Conservation (phyloP, 2,113 vertebrate species). For the Grammomys surdaster region DNA sequence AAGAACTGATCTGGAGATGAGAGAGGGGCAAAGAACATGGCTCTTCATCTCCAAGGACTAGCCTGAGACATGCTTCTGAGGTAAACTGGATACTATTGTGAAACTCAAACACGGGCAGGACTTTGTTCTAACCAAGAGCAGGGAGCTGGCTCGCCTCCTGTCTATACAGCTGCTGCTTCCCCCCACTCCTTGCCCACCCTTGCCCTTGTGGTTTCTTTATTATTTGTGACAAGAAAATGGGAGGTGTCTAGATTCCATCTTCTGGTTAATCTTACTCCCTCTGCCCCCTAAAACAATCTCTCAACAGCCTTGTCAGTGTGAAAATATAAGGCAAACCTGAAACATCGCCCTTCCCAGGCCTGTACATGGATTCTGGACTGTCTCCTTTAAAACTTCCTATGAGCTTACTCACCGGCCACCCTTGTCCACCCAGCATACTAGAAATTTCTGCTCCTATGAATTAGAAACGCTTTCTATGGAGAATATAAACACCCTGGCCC, state of each 20-base stretch:
- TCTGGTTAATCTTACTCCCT: conserved; percentile 30
- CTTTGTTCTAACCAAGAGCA: background rate
- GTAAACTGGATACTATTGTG: background rate
- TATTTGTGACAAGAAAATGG: conserved; percentile 38
- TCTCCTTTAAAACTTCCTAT: background rate
- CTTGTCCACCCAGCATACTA: conserved; percentile 50
- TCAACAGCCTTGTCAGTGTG: background rate
- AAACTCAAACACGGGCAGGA: background rate
- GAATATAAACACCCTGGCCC: conserved; percentile 82
- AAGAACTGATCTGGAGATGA: conserved; percentile 42
- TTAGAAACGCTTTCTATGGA: conserved; percentile 87
- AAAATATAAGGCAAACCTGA: conserved; percentile 48
- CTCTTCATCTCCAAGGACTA: background rate
- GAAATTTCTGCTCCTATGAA: conserved; percentile 82
- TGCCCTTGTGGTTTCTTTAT: conserved; percentile 53
- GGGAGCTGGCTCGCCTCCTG: background rate
- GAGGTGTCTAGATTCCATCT: background rate
- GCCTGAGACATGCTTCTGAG: background rate
- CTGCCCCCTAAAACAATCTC: conserved; percentile 11
- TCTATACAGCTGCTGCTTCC: background rate
- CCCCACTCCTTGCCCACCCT: background rate
- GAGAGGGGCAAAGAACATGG: conserved; percentile 36
- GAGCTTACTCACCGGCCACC: background rate
- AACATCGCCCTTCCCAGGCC: background rate
- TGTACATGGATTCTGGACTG: conserved; percentile 54